Conservation (phyloP, 2,888 invertebrate species). For the Melieria crassipennis region DNA sequence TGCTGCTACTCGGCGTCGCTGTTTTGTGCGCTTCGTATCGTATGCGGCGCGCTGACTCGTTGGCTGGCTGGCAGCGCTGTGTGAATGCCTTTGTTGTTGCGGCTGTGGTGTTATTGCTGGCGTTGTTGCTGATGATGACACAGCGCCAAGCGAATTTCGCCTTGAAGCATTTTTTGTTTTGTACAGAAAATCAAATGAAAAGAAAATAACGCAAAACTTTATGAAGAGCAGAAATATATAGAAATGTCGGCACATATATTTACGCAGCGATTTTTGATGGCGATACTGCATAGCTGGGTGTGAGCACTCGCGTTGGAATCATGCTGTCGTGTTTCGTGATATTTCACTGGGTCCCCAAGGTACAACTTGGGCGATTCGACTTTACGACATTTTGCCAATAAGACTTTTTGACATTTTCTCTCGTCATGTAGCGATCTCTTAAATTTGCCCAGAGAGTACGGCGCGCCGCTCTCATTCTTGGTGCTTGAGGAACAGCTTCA, state of each 20-base stretch:
- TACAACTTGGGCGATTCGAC: too few species aligned
- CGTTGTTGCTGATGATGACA: conserved; percentile 38
- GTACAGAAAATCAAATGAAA: conserved; percentile 6
- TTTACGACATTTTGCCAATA: too few species aligned
- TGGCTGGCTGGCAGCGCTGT: conserved; percentile 3
- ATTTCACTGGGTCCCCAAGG: too few species aligned
- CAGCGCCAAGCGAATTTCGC: conserved; percentile 55
- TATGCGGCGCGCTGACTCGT: conserved; percentile 7
- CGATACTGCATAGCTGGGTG: too few species aligned
- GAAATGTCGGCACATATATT: conserved; percentile 30
- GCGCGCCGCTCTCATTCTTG: too few species aligned
- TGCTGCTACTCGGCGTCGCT: too few species aligned
- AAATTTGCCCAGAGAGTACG: too few species aligned
- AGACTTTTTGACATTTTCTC: too few species aligned
- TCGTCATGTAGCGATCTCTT: too few species aligned
- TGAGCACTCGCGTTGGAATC: too few species aligned
- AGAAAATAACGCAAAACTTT: conserved; percentile 2
- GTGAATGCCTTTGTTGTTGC: conserved; percentile 16
- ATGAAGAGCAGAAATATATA: background rate
- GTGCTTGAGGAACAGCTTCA: too few species aligned
- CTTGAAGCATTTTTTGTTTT: conserved; percentile 58
- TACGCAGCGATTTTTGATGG: conserved; percentile 25
- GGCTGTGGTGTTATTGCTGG: conserved; percentile 29
- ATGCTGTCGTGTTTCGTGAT: too few species aligned
- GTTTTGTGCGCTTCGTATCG: conserved; percentile 12